Conservation (phyloP, 2,797 vertebrate genomes). For the Takifugu ocellatus region DNA sequence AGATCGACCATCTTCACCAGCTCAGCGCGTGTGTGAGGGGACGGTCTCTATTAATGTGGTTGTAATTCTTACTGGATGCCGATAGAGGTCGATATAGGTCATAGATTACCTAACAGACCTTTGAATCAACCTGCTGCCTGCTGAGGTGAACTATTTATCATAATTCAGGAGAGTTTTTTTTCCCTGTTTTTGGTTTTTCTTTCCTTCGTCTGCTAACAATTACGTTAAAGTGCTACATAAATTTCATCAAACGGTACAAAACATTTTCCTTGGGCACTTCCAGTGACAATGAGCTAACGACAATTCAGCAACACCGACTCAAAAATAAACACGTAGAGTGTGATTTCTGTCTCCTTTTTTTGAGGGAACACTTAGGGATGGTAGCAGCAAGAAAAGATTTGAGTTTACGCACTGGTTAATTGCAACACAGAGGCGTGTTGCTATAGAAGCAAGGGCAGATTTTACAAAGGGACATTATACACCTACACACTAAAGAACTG, state of each 20-base stretch:
- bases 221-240: too few species aligned
- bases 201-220: not conserved
- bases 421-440: conserved; percentile 62
- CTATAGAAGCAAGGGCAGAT: conserved; percentile 68
- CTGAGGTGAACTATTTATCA: conserved; percentile 42
- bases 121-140: conserved; percentile 48
- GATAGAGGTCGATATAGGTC: conserved; percentile 54
- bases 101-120: conserved; percentile 56
- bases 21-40: conserved; percentile 21
- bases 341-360: conserved; percentile 26
- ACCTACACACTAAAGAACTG: conserved; percentile 70
- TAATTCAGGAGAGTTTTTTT: conserved; percentile 13
- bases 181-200: not conserved
- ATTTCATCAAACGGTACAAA: too few species aligned
- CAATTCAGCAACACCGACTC: conserved; percentile 16
- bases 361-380: conserved; percentile 56
- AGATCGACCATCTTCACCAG: conserved; percentile 13
- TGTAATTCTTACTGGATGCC: conserved; percentile 46
- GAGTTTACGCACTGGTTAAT: conserved; percentile 45
- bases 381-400: conserved; percentile 35
- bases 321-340: conserved; percentile 29
- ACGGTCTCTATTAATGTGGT: conserved; percentile 48
- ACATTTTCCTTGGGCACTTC: not conserved
- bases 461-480: conserved; percentile 72
- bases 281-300: conserved; percentile 32